Evolutionary conservation across 2,888 invertebrate genomes (phyloP), one percentile per base, ranked within the genome.

Genomic region (Cephus pulcher): DNA sequence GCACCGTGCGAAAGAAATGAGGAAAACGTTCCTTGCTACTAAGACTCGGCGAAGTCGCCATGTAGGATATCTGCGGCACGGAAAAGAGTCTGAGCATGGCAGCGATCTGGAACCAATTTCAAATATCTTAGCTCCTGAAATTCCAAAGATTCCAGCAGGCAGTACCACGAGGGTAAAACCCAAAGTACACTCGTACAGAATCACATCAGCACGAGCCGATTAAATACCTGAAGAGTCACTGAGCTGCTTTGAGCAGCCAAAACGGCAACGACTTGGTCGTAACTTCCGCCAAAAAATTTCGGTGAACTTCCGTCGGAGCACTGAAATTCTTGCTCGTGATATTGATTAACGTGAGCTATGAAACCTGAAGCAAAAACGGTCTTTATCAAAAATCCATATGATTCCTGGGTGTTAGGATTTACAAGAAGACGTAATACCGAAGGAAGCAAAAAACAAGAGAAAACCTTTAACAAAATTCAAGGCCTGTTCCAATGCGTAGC

Each of bases 1-100:
- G 93, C 9, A 94, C 94, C 0, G 94, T 94, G 73, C 94, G 89
- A 83, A 93, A 93, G 85, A 94, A 94, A 83, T 93, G 93, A 6
- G 93, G 92, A 84, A 92, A 94, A 77, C 90, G 90, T 71, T 92
- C 92, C 77, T 91, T 91, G 86, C 92, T 93, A 86, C 93, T 93
- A 73, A 94, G 91, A 11, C 93, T 92, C 1, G 93, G 92, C 32
- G 93, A 92, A 1, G 94, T 94, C 15, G 93, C 93, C 89, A 93
- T 92, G 86, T 94, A 94, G 74, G 93, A 93, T 82, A 94, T 92
- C 84, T 93, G 93, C 1, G 94, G 93, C 33, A 94, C 92, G 75
- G 92, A 88, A 87, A 93, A 93, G n/a, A 92, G 86, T 56, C 93
- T 87, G 37, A 93, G 88, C 83, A 93, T 91, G 76, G 92, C 92